Base-by-base conservation (phyloP, 2,113 vertebrate genomes). In the Laticauda colubrina region DNA sequence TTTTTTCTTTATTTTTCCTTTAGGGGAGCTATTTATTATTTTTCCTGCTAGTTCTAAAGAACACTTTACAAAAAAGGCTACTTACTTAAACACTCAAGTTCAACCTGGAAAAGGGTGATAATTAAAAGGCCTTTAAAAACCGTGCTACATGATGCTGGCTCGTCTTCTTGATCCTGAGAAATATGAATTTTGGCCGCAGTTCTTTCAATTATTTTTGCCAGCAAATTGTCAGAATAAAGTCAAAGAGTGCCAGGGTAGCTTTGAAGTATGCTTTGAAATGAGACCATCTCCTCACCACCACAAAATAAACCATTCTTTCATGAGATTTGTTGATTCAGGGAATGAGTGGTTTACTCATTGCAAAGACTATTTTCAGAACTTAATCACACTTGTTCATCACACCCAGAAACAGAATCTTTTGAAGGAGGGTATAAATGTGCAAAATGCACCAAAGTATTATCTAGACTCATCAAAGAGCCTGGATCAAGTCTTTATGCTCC, bases 41-140 rank as follows among this genome's bases (percentile, higher is more conserved):
- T 95, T 96, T 34, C 89, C 51, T 94, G 39, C 55, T 92, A 92
- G 95, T 96, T 94, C 90, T 95, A 29, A 95, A 93, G 91, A 95
- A 95, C 89, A 29, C 89, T 96, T 94, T 89, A 93, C 81, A 89
- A 95, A 59, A 26, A 8, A 61, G 23, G 64, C 91, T 91, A 51
- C 95, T 95, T 92, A 97, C 95, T 96, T 91, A 96, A 96, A 87
- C 61, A 94, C 81, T 94, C 92, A 92, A 88, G 89, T 85, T 94
- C 91, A 93, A 87, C 93, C 92, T 95, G 93, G 53, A 96, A 96
- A 95, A 90, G 4, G 85, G 88, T 89, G 89, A 85, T 97, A 97
- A 97, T 95, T 96, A 96, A 94, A 95, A 94, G 26, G 90, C 95
- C 94, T 95, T 94, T 89, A 24, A 89, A 95, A 90, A 91, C 93